Base-by-base conservation (phyloP, 2,113 vertebrate species). In the Fulica atra region DNA sequence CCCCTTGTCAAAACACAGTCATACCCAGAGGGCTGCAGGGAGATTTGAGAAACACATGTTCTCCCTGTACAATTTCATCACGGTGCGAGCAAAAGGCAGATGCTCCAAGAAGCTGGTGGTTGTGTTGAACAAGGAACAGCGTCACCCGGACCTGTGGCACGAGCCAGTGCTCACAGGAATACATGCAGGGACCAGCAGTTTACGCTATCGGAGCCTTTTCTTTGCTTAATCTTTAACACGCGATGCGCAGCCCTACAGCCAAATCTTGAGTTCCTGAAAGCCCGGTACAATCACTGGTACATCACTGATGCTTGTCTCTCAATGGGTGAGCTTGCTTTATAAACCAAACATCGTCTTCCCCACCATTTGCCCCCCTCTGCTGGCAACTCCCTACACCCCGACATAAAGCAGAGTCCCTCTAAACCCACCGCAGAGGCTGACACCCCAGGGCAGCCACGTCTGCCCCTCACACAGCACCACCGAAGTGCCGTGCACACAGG, bases 1-100 rank as follows among this genome's bases (percentile, higher is more conserved):
- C 65, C 14, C 40, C 69, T n/a, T 93, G 80, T 86, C 92, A 81
- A 50, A 88, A 59, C 66, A 74, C 57, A 91, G 59, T 63, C 78
- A 85, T 91, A 91, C 64, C 81, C 69, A 70, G 64, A 88, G 64
- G 60, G 80, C 86, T 96, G 93, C 83, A 88, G 82, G 76, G 88
- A 94, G 65, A 48, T n/a, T 73, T 71, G 53, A 71, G 88, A 90
- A 94, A 90, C 88, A 88, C 29, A 7, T 68, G 76, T 78, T 93
- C 31, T 18, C 54, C 69, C 80, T 61, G 26, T 51, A 64, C 1
- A 1, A 81, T 93, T 93, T 90, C 90, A 94, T 94, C 85, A 86
- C 18, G 26, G 51, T n/a, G 36, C 0, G 0, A 93, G 72, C 19
- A 78, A 80, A 96, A 83, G 61, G 53, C 10, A 10, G 82, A 66